Percentiles rank a stretch among this genome's conserved stretches.
Conservation (phyloP, 2,888 invertebrate genomes). For the Hypselothyrea guttata region DNA sequence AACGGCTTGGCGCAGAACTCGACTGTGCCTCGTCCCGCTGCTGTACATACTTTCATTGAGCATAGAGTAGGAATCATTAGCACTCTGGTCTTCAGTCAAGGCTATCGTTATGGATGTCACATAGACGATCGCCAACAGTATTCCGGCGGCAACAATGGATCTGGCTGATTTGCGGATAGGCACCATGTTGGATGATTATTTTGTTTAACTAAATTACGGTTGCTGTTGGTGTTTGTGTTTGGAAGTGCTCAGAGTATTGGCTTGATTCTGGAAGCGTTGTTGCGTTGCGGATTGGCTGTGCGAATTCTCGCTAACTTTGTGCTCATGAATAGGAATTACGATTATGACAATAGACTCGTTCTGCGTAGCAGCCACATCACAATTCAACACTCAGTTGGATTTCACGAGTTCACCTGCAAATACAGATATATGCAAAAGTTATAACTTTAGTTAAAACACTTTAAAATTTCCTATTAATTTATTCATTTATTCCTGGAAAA, state of each 20-base stretch:
- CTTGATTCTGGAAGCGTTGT: conserved; percentile 48
- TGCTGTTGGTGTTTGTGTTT: conserved; percentile 21
- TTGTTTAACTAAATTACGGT: neutral
- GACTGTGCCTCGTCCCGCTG: conserved; percentile 30
- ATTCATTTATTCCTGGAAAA: no score
- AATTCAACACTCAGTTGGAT: conserved; percentile 37
- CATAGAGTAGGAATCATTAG: conserved; percentile 5
- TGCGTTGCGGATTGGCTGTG: conserved; percentile 57
- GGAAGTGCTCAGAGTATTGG: conserved; percentile 51
- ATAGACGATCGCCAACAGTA: conserved; percentile 68
- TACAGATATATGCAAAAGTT: neutral
- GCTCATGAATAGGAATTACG: conserved; percentile 13
- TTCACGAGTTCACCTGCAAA: conserved; percentile 29
- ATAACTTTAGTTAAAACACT: neutral
- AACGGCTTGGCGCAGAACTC: conserved; percentile 33
- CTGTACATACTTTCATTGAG: conserved; percentile 11
- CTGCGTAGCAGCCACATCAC: conserved; percentile 49
- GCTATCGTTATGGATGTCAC: conserved; percentile 72
- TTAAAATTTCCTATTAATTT: no score
- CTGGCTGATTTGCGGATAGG: conserved; percentile 42
- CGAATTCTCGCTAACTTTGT: conserved; percentile 20
- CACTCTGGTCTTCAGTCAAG: conserved; percentile 30
- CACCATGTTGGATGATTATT: conserved; percentile 36
- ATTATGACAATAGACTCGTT: conserved; percentile 29
- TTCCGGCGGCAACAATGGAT: conserved; percentile 50